These are phyloP conservation scores for Dendrolimus punctatus DNA, from an alignment of 1,140 invertebrate species.

Conservation along the genomic window DNA sequence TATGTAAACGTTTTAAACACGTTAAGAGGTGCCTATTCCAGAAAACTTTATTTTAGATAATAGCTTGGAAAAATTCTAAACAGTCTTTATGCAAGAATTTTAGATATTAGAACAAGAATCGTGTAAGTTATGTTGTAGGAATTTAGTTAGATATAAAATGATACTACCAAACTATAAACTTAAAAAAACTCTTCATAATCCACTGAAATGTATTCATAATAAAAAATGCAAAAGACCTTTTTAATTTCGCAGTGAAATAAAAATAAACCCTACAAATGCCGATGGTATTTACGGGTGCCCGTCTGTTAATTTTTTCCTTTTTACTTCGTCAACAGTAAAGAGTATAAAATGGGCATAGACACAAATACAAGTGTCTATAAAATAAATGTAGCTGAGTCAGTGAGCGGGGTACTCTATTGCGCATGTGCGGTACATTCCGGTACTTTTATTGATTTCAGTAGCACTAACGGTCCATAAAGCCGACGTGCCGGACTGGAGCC, in stretches of 20 bases:
- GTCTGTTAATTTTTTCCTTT: slow-evolving; percentile 56
- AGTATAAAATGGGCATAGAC: slow-evolving; percentile 69
- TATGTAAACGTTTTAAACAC: too few relatives aligned
- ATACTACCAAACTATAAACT: too few relatives aligned
- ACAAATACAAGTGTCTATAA: slow-evolving; percentile 71
- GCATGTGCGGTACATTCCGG: slow-evolving; percentile 73
- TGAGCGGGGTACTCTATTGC: slow-evolving; percentile 49
- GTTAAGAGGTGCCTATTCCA: too few relatives aligned
- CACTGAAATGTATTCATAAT: too few relatives aligned
- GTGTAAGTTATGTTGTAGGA: too few relatives aligned
- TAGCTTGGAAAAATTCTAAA: too few relatives aligned
- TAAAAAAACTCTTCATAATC: too few relatives aligned
- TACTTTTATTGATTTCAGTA: slow-evolving; percentile 79
- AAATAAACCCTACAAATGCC: slow-evolving; percentile 28
- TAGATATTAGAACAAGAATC: too few relatives aligned
- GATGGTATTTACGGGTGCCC: slow-evolving; percentile 30
- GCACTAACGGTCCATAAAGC: slow-evolving; percentile 73
- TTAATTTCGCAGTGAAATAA: slow-evolving; percentile 17
- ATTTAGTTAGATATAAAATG: too few relatives aligned
- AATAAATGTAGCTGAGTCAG: slow-evolving; percentile 69
- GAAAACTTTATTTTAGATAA: too few relatives aligned
- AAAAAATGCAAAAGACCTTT: too few relatives aligned
- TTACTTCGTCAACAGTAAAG: slow-evolving; percentile 57
- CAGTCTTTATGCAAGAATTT: too few relatives aligned
- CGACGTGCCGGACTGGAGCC: slow-evolving; percentile 57